phyloP scores from a whole-genome alignment of 2,888 invertebrate species.

The Polydrusus cervinus region DNA sequence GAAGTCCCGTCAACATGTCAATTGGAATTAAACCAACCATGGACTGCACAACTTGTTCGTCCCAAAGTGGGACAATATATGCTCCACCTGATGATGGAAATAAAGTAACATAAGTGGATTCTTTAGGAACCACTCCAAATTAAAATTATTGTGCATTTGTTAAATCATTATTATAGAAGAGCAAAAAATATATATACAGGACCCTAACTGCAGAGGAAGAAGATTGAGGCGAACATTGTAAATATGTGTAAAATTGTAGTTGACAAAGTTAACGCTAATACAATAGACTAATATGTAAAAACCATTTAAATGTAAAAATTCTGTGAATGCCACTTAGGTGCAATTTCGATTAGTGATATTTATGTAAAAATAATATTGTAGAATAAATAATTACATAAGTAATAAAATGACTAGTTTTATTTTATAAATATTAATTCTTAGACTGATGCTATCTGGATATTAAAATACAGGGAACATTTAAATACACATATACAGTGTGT shows the following conservation, averaged over 20 bases:
- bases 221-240: too few relatives aligned
- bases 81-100: constrained; percentile 55
- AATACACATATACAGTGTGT: too few relatives aligned
- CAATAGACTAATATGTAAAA: neutral
- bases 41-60: constrained; percentile 64
- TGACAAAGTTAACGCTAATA: neutral
- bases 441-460: neutral
- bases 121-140: neutral
- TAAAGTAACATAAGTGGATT: constrained; percentile 60
- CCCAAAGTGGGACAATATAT: constrained; percentile 58
- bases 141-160: neutral
- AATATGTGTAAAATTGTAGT: neutral
- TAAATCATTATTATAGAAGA: neutral
- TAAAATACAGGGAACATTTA: too few relatives aligned
- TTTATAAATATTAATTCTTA: neutral
- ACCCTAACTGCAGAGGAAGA: too few relatives aligned
- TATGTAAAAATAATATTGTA: constrained; percentile 16
- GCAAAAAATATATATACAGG: too few relatives aligned
- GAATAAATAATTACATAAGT: neutral
- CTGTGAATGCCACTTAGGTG: constrained; percentile 16
- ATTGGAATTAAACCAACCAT: constrained; percentile 62
- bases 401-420: neutral
- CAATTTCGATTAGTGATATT: constrained; percentile 14
- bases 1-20: constrained; percentile 59
- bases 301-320: constrained; percentile 9